Evolutionary conservation across 2,113 vertebrate genomes (phyloP).

Genomic region (Tapirus terrestris): DNA sequence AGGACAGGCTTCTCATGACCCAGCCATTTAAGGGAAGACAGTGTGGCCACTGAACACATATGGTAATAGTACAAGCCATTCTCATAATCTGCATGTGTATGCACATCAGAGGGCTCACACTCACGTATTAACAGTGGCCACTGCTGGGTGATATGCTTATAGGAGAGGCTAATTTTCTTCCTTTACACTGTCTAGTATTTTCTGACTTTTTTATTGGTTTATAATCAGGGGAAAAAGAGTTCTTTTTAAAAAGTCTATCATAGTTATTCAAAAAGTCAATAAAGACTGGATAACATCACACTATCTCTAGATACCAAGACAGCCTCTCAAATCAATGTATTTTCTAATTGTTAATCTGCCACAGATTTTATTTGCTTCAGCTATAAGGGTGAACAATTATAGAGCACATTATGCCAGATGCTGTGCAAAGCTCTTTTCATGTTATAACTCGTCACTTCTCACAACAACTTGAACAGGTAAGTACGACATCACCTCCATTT

Average conservation of each 20-base stretch:
- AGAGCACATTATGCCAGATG: no score
- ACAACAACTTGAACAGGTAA: not conserved
- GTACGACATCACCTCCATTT: not conserved
- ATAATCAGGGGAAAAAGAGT: not conserved
- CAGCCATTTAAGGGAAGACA: not conserved
- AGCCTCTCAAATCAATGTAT: not conserved
- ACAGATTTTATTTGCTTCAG: not conserved
- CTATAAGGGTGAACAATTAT: not conserved
- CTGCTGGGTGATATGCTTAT: not conserved
- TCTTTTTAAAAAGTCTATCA: not conserved
- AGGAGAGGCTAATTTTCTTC: not conserved
- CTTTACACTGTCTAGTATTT: not conserved
- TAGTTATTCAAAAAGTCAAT: not conserved
- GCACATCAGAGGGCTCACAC: not conserved
- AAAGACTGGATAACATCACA: not conserved
- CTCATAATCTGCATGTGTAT: fast-evolving
- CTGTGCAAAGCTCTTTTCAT: not conserved
- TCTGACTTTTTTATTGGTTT: not conserved
- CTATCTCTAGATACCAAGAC: not conserved
- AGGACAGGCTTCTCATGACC: not conserved
- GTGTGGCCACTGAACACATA: not conserved
- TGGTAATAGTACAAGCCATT: fast-evolving
- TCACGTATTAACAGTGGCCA: fast-evolving
- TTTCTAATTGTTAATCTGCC: not conserved
- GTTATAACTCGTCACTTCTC: fast-evolving